Evolutionary conservation across 2,797 vertebrate genomes (phyloP).

Genomic region (Coregonus suidteri): DNA sequence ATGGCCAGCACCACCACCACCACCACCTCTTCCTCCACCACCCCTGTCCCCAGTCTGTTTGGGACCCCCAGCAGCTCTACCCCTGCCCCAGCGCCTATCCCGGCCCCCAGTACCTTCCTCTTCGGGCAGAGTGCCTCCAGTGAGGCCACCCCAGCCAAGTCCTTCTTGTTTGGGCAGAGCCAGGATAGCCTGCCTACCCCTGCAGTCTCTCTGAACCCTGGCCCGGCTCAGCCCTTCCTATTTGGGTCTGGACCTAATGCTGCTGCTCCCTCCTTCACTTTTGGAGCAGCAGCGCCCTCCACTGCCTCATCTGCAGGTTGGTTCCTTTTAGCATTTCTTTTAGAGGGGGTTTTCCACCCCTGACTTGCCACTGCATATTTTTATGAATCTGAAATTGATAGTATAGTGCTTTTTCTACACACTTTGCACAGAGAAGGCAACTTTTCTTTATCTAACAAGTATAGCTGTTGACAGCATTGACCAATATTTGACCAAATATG

Average conservation of each 20-base stretch:
- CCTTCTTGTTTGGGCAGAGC: constrained; percentile 85
- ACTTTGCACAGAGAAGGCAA: too few relatives aligned
- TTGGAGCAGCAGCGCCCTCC: constrained; percentile 78
- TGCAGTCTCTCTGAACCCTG: constrained; percentile 67
- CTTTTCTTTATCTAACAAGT: too few relatives aligned
- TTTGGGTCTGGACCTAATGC: constrained; percentile 79
- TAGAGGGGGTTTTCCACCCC: not conserved
- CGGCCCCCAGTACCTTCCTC: constrained; percentile 75
- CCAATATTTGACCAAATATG: not conserved
- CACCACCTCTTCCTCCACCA: constrained; percentile 71
- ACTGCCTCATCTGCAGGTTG: constrained; percentile 85
- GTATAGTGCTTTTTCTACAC: too few relatives aligned
- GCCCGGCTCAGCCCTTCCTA: constrained; percentile 77
- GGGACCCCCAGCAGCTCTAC: constrained; percentile 69
- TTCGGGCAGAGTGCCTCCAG: constrained; percentile 84
- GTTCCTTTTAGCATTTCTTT: constrained; percentile 3
- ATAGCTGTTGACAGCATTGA: not conserved
- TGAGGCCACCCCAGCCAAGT: constrained; percentile 78
- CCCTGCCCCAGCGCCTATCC: constrained; percentile 55
- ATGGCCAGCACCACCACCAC: constrained; percentile 75
- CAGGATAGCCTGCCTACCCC: constrained; percentile 80
- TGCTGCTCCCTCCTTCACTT: constrained; percentile 77
- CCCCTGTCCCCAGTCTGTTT: constrained; percentile 72
- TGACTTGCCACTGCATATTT: not conserved
- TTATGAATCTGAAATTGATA: too few relatives aligned